Conservation (phyloP, 1,140 invertebrate species). For the Liolophura sinensis region DNA sequence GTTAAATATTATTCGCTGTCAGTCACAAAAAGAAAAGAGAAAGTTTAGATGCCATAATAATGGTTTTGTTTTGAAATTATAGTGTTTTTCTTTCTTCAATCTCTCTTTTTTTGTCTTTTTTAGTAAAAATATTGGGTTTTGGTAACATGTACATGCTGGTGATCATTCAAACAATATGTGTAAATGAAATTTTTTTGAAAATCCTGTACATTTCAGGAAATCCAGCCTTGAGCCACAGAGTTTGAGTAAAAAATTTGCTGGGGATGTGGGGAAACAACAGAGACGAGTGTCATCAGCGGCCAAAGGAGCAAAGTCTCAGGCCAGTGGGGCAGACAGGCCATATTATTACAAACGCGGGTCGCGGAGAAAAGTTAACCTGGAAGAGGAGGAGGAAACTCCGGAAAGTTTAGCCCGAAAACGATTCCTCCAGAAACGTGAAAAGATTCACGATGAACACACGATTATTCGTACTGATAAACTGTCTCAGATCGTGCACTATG, state of each 20-base stretch:
- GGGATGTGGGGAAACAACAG: not conserved
- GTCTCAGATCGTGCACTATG: slow-evolving; percentile 24
- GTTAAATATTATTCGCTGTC: too few species aligned
- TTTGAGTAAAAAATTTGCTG: slow-evolving; percentile 27
- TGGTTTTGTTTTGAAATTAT: too few species aligned
- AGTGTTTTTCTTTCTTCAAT: too few species aligned
- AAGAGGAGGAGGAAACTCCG: slow-evolving; percentile 4
- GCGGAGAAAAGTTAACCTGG: slow-evolving; percentile 1
- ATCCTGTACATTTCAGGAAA: slow-evolving; percentile 15
- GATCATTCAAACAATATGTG: too few species aligned
- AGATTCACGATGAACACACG: slow-evolving; percentile 10
- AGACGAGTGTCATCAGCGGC: slow-evolving; percentile 1
- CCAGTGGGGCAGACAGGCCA: not conserved
- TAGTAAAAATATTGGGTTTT: too few species aligned
- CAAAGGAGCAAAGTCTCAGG: slow-evolving; percentile 12
- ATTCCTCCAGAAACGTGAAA: slow-evolving; percentile 12
- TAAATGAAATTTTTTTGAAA: not conserved
- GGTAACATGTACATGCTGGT: too few species aligned
- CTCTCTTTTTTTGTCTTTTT: too few species aligned
- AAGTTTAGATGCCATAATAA: too few species aligned
- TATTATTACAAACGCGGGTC: slow-evolving; percentile 6
- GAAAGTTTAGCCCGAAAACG: slow-evolving; percentile 9
- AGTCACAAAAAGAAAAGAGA: too few species aligned
- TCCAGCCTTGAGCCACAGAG: slow-evolving; percentile 18
- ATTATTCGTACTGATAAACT: slow-evolving; percentile 21